Conservation (phyloP, 2,888 invertebrate genomes). For the Neoitamus cyanurus region DNA sequence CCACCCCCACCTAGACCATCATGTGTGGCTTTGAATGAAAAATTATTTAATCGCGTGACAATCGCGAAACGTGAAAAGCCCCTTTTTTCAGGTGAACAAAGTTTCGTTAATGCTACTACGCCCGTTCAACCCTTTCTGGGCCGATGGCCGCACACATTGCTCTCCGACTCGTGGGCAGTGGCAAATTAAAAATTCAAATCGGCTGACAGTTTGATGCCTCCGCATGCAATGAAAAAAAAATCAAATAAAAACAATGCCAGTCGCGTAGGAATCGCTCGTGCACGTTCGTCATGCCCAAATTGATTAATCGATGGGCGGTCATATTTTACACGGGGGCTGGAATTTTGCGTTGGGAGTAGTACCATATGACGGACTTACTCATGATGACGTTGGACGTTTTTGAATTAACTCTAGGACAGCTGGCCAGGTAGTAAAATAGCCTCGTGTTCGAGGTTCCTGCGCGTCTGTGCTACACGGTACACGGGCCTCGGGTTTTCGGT, state of each 20-base stretch:
- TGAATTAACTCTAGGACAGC: too few relatives aligned
- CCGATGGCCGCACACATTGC: background rate
- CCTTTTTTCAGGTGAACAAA: background rate
- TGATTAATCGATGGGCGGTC: conserved; percentile 17
- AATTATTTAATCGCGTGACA: conserved; percentile 23
- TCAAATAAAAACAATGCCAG: background rate
- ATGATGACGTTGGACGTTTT: too few relatives aligned
- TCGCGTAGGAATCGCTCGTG: background rate
- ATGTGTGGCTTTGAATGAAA: background rate
- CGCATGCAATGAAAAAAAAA: conserved; percentile 5
- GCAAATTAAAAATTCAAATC: conserved; percentile 14
- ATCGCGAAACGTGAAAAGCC: background rate
- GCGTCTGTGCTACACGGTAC: too few relatives aligned
- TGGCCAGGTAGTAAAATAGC: too few relatives aligned
- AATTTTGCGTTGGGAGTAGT: background rate
- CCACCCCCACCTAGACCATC: background rate
- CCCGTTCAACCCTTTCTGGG: background rate
- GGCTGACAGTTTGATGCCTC: background rate
- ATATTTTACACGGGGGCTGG: background rate
- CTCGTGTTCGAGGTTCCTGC: too few relatives aligned
- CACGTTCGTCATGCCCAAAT: background rate
- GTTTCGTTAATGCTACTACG: background rate
- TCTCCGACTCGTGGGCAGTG: background rate
- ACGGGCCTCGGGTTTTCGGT: too few relatives aligned
- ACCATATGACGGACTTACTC: too few relatives aligned